Conservation (phyloP, 1,140 invertebrate genomes). For the Euglossa dilemma region DNA sequence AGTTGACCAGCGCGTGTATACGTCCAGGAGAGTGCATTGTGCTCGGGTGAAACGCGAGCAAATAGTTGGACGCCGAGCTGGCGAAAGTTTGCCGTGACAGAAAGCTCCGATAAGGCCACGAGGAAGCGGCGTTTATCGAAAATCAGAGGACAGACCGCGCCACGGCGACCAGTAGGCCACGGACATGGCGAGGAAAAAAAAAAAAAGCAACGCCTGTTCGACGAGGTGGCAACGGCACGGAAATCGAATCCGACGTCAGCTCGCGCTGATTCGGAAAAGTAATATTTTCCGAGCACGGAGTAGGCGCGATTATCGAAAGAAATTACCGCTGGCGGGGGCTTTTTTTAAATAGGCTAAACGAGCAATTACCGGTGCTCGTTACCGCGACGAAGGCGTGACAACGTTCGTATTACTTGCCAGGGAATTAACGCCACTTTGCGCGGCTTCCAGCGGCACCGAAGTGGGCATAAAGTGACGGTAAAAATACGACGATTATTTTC, state of each 20-base stretch:
- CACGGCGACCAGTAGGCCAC: not conserved
- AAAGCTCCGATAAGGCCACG: constrained; percentile 30
- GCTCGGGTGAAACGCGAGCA: constrained; percentile 1
- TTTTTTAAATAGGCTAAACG: not conserved
- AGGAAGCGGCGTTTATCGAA: constrained; percentile 44
- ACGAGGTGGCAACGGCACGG: not conserved
- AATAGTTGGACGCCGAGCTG: constrained; percentile 16
- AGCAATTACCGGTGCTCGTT: constrained; percentile 8
- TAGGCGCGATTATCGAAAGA: not conserved
- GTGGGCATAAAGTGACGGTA: constrained; percentile 72
- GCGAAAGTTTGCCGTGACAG: constrained; percentile 38
- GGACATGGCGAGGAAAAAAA: not conserved
- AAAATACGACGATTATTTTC: constrained; percentile 78
- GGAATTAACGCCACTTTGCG: constrained; percentile 69
- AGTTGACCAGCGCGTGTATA: not conserved
- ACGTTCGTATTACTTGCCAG: constrained; percentile 21
- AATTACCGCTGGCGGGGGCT: no score
- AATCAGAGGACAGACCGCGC: not conserved
- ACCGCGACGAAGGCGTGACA: constrained; percentile 23
- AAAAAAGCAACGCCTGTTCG: not conserved
- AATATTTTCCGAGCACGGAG: no score
- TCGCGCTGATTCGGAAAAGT: no score
- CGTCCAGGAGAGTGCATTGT: not conserved
- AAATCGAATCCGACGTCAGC: not conserved
- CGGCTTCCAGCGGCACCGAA: constrained; percentile 57